Conservation (phyloP, 2,888 invertebrate species). For the Harpalus rubripes region DNA sequence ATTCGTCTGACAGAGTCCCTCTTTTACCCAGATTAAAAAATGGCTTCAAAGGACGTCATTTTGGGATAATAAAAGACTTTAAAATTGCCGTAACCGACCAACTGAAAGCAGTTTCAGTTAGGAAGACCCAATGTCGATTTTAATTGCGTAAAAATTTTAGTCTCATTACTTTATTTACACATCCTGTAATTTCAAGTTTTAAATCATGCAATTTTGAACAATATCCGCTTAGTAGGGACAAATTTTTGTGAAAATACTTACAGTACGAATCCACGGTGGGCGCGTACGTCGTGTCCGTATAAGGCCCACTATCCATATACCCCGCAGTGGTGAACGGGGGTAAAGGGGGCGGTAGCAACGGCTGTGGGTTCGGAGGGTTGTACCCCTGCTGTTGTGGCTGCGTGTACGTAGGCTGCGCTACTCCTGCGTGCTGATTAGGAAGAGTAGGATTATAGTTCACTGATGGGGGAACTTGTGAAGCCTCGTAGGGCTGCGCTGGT, state of each 20-base stretch:
- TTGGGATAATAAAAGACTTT: too few relatives aligned
- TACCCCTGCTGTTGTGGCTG: not conserved
- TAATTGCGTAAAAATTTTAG: too few relatives aligned
- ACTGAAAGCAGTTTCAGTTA: too few relatives aligned
- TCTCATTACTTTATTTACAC: too few relatives aligned
- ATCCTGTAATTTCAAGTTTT: too few relatives aligned
- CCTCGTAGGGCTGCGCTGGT: conserved; percentile 71
- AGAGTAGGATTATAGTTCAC: conserved; percentile 62
- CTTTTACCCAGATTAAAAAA: too few relatives aligned
- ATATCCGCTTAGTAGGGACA: too few relatives aligned
- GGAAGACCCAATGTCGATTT: too few relatives aligned
- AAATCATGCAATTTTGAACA: too few relatives aligned
- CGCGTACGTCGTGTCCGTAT: conserved; percentile 69
- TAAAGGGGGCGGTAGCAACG: conserved; percentile 80
- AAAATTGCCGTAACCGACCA: too few relatives aligned
- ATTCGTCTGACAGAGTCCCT: too few relatives aligned
- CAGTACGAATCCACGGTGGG: conserved; percentile 65
- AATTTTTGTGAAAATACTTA: conserved; percentile 18
- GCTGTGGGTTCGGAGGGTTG: conserved; percentile 69
- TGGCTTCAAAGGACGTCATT: too few relatives aligned
- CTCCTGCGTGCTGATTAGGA: conserved; percentile 65
- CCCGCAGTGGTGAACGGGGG: conserved; percentile 75
- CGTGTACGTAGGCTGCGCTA: conserved; percentile 24
- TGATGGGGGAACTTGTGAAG: conserved; percentile 14
- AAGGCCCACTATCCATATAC: conserved; percentile 61